These are phyloP conservation scores for Drosophila demipolita DNA, from an alignment of 2,888 invertebrate species.

Conservation along the genomic window DNA sequence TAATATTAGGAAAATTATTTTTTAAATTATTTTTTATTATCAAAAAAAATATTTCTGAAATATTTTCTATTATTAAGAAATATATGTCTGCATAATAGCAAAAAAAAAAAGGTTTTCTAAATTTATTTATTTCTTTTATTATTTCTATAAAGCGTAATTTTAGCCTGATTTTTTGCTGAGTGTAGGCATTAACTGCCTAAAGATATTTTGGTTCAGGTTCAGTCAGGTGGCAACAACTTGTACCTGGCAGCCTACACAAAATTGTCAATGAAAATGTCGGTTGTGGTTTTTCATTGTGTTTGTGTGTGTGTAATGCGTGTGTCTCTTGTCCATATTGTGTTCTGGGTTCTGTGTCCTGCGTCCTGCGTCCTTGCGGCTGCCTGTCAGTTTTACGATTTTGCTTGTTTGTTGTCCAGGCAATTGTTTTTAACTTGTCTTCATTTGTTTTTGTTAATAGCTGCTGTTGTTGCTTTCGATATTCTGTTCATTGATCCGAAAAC, in stretches of 20 bases:
- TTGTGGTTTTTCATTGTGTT: neutral
- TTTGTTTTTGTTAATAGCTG: constrained; percentile 38
- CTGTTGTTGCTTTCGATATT: constrained; percentile 26
- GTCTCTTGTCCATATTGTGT: constrained; percentile 1
- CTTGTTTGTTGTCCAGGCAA: constrained; percentile 38
- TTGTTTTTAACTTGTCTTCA: constrained; percentile 54
- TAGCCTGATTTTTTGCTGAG: neutral
- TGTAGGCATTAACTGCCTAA: constrained; percentile 3
- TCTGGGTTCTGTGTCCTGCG: constrained; percentile 3
- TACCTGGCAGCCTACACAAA: constrained; percentile 23
- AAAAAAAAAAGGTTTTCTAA: no score
- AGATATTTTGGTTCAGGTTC: constrained; percentile 29
- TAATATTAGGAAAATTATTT: no score
- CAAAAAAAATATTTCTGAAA: neutral
- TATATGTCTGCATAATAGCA: no score
- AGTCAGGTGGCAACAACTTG: constrained; percentile 46
- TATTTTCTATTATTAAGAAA: no score
- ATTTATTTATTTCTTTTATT: neutral
- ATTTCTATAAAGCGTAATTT: no score
- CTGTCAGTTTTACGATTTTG: constrained; percentile 31
- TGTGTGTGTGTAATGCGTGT: neutral
- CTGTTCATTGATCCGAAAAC: constrained; percentile 49
- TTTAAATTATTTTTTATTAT: no score
- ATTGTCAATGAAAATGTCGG: constrained; percentile 47
- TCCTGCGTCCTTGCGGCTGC: constrained; percentile 1